A percentile compares a stretch with the other conserved stretches of the same genome.
Evolutionary conservation across 2,888 invertebrate genomes (phyloP).

Genomic region (Leptinotarsa rubiginosa): DNA sequence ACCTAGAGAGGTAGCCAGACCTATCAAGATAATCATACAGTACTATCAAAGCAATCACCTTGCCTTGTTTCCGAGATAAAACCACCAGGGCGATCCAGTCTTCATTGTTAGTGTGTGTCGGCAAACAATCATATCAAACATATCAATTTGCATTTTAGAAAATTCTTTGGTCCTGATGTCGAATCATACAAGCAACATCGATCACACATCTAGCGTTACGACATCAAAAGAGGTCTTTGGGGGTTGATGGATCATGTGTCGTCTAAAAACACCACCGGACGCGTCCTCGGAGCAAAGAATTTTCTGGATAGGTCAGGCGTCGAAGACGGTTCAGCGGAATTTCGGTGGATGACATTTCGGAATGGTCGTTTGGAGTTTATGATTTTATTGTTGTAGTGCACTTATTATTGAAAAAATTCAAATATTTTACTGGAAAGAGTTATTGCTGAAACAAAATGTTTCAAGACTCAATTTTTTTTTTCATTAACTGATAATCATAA

Average conservation of each 20-base stretch:
- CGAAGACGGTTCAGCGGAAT: conserved; percentile 32
- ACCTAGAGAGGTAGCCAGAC: background rate
- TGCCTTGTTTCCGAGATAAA: background rate
- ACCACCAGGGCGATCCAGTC: background rate
- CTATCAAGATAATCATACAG: background rate
- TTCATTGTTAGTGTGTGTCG: conserved; percentile 32
- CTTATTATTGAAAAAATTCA: background rate
- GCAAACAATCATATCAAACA: conserved; percentile 36
- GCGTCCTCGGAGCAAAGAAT: conserved; percentile 66
- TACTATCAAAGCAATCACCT: background rate
- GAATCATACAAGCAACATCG: conserved; percentile 60
- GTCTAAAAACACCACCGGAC: conserved; percentile 52
- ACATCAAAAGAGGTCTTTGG: conserved; percentile 60
- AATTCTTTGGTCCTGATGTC: conserved; percentile 68
- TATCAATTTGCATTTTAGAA: conserved; percentile 62
- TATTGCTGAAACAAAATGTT: too few relatives aligned
- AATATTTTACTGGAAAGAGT: background rate
- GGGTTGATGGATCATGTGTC: conserved; percentile 48
- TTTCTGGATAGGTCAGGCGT: conserved; percentile 58
- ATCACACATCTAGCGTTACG: conserved; percentile 64
- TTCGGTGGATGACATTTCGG: background rate
- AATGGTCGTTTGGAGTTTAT: background rate
- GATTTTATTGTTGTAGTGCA: background rate
- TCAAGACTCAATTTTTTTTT: too few relatives aligned
- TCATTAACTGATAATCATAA: too few relatives aligned